Percentiles rank a stretch among this genome's conserved stretches.
Conservation (phyloP, 2,888 invertebrate genomes). For the Hedychridium roseum region DNA sequence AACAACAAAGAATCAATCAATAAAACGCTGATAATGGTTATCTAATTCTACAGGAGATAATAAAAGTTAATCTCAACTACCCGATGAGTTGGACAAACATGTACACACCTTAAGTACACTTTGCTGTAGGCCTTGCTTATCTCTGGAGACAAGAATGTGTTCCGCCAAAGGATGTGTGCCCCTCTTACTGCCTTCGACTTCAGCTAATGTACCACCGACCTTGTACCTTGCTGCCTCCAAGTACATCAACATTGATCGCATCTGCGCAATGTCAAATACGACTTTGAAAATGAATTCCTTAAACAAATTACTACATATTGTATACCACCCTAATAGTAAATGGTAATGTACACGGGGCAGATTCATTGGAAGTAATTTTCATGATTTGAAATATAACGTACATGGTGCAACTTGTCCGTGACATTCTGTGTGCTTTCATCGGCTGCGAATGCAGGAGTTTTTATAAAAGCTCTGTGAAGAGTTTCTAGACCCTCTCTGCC, state of each 20-base stretch:
- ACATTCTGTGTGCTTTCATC: conserved; percentile 92
- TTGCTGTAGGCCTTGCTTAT: conserved; percentile 89
- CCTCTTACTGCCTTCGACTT: conserved; percentile 80
- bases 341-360: background rate
- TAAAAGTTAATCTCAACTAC: no score
- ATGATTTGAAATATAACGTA: conserved; percentile 67
- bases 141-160: conserved; percentile 87
- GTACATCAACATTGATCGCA: conserved; percentile 91
- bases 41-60: no score
- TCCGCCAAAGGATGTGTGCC: conserved; percentile 83
- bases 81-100: no score
- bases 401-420: conserved; percentile 90
- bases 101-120: conserved; percentile 81
- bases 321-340: background rate
- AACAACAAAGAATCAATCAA: no score
- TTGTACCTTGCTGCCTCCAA: conserved; percentile 91
- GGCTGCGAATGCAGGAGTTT: conserved; percentile 84
- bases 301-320: background rate
- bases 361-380: no score
- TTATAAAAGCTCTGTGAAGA: conserved; percentile 84
- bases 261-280: conserved; percentile 67
- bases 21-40: no score
- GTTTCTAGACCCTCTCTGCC: conserved; percentile 91
- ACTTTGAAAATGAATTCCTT: background rate
- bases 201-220: conserved; percentile 82